Evolutionary conservation across 2,888 invertebrate species (phyloP), one percentile per base, ranked within the genome.

Genomic region (Seira ritae): DNA sequence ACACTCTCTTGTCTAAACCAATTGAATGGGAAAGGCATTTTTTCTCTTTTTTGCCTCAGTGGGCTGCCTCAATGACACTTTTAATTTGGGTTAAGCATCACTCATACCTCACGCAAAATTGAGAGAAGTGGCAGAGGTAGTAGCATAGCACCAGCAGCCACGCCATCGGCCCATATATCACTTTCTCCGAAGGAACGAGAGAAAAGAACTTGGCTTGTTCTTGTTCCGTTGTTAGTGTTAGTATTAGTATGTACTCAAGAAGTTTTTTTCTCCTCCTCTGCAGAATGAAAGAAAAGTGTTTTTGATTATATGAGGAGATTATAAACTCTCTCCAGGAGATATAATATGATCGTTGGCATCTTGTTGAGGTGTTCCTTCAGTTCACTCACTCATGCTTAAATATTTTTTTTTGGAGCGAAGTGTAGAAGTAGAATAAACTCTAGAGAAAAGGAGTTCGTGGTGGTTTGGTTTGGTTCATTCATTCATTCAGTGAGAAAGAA

Each of bases 11-110:
- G 22, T 23, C 17, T 23, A 37, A 1, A 72, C 20, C 1, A 72
- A 72, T 60, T 22, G 60, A 24, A 71, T 23, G 72, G 60, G 60
- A 62, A 72, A 60, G 50, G 72, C n/a, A 60, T 6, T 60, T n/a
- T 60, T 31, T 72, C 60, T 50, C 8, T n/a, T 19, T 15, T 65
- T 65, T 65, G 23, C 65, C 23, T 19, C 23, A 42, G 80, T 69
- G 80, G 74, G 80, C 68, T 75, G 75, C 75, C 81, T 81, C 81
- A 75, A 81, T 81, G 81, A 81, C 81, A 81, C 81, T 81, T 81
- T 81, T 81, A 81, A 81, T 81, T 81, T 81, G 71, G 81, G 81
- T 81, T 81, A 81, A 81, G 81, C 81, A 81, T 81, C 81, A 81
- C 75, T 81, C 81, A 81, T 81, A 81, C 75, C 81, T 70, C 81